phyloP scores from a whole-genome alignment of 1,140 invertebrate genomes.

The Aradophagus sp. region DNA sequence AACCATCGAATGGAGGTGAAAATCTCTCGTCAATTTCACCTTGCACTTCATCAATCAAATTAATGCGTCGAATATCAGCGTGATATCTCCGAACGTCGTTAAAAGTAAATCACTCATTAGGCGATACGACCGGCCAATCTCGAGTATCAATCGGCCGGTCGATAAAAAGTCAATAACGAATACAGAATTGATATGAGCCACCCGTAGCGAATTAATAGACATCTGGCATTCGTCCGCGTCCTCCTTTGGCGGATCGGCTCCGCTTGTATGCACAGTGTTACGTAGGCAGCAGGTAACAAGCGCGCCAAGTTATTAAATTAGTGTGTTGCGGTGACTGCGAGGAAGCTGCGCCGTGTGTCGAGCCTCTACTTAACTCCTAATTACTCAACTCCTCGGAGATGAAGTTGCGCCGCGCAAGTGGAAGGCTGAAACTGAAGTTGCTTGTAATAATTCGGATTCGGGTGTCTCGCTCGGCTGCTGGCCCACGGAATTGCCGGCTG shows the following conservation, averaged over 20 bases:
- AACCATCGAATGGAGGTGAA: too few species aligned
- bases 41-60: slow-evolving; percentile 29
- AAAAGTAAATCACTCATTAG: slow-evolving; percentile 9
- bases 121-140: slow-evolving; percentile 6
- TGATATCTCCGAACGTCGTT: background rate
- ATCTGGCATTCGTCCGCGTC: slow-evolving; percentile 19
- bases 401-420: slow-evolving; percentile 56
- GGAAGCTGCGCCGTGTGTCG: slow-evolving; percentile 49
- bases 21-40: slow-evolving; percentile 1
- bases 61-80: slow-evolving; percentile 11
- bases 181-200: slow-evolving; percentile 17
- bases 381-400: slow-evolving; percentile 64
- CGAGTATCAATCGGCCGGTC: slow-evolving; percentile 7
- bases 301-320: slow-evolving; percentile 62
- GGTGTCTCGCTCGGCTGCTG: slow-evolving; percentile 54
- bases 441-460: slow-evolving; percentile 61
- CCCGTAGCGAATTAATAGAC: slow-evolving; percentile 39
- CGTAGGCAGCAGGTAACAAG: slow-evolving; percentile 49
- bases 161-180: slow-evolving; percentile 27
- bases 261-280: slow-evolving; percentile 21
- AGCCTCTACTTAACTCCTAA: slow-evolving; percentile 65
- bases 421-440: slow-evolving; percentile 62
- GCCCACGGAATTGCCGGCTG: slow-evolving; percentile 59
- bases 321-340: slow-evolving; percentile 55
- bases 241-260: slow-evolving; percentile 6